Percentiles rank a stretch among this genome's conserved stretches.
Conservation (phyloP, 2,797 vertebrate genomes). For the Danio albolineatus region DNA sequence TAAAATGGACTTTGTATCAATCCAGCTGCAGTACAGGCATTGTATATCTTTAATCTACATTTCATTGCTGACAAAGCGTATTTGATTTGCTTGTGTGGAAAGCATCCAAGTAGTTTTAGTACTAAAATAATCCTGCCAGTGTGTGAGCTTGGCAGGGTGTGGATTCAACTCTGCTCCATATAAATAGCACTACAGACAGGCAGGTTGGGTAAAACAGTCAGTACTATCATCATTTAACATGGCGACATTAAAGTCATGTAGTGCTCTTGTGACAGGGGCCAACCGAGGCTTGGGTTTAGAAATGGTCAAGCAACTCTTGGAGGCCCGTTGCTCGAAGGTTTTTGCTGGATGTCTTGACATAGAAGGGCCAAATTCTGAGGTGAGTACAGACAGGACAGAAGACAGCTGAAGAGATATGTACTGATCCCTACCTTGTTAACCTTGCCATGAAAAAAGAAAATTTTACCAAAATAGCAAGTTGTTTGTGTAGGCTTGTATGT, state of each 20-base stretch:
- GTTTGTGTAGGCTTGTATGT: no score
- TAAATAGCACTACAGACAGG: no score
- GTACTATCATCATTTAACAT: conserved; percentile 44
- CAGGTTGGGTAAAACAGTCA: not conserved
- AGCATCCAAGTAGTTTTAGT: not conserved
- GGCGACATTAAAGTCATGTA: conserved; percentile 48
- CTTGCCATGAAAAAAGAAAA: no score
- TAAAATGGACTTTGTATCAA: not conserved
- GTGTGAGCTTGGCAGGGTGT: not conserved
- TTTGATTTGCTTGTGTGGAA: not conserved
- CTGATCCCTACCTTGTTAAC: no score
- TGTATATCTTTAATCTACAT: not conserved
- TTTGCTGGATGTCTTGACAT: conserved; percentile 73
- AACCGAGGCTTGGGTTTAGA: conserved; percentile 75
- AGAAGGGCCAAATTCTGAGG: conserved; percentile 63
- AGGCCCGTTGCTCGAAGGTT: conserved; percentile 46
- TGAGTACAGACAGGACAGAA: no score
- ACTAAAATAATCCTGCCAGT: not conserved
- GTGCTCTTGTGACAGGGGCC: conserved; percentile 72
- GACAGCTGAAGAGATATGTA: no score
- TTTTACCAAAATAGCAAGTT: no score
- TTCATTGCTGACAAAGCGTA: not conserved
- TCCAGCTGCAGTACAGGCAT: not conserved
- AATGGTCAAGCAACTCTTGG: conserved; percentile 65
- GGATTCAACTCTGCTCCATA: not conserved